Base-by-base conservation (phyloP, 2,113 vertebrate genomes). In the Zapornia atra region DNA sequence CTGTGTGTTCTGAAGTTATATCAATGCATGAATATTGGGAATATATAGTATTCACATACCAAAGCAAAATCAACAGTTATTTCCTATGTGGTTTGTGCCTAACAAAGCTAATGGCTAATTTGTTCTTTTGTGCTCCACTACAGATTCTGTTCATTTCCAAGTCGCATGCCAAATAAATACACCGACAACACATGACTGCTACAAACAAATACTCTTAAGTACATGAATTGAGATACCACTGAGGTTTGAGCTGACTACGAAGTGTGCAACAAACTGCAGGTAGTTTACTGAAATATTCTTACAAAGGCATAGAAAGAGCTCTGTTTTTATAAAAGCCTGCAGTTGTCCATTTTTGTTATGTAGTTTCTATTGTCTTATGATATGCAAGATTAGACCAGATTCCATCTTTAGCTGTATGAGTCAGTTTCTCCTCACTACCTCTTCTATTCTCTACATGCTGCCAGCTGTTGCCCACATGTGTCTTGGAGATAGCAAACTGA, bases 141-240 rank as follows among this genome's bases (percentile, higher is more conserved):
- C 20, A 20, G 46, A 36, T 61, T 86, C 34, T 59, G 18, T 15
- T 79, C 46, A 61, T 28, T 51, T 57, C n/a, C 42, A 75, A 64
- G 11, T 25, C 14, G 20, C 38, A 51, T 46, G 56, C 20, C 54
- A 68, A 51, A 3, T 36, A 25, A 80, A 22, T 24, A 63, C 20
- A 15, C 28, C 61, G 34, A 34, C 15, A 68, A 72, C 20, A 53
- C 4, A 17, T 28, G 38, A 76, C 7, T 79, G 28, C 60, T 69
- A 15, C 15, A 84, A 78, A 72, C 5, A 40, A 66, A 50, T 42
- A 50, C 53, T 70, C 42, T 18, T 34, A 70, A 68, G 78, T 63
- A 10, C 0, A 0, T 24, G 15, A 73, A 34, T 0, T 59, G 11
- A 68, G 34, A 9, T 18, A 79, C 12, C 0, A 1, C 9, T 69